phyloP scores from a whole-genome alignment of 2,113 vertebrate genomes.

The Megatriorchis doriae region DNA sequence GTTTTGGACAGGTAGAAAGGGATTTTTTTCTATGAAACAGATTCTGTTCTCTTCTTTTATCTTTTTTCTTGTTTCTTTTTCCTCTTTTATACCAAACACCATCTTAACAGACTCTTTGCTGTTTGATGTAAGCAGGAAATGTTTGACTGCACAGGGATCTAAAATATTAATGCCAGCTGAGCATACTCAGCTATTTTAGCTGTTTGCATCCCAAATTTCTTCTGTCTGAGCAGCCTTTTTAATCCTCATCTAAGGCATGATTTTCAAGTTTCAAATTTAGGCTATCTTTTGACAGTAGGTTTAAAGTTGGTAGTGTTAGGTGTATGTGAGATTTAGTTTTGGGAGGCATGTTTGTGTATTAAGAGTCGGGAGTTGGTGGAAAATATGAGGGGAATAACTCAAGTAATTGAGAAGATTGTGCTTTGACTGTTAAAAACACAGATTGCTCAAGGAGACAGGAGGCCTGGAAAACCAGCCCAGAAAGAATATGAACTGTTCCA shows the following conservation, averaged over 20 bases:
- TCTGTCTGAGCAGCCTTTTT: neutral
- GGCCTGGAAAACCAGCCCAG: neutral
- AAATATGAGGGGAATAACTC: neutral
- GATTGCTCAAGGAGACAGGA: neutral
- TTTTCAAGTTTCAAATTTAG: neutral
- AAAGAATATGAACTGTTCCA: neutral
- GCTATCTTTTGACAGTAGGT: neutral
- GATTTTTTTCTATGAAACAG: neutral
- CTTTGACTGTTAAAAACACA: neutral
- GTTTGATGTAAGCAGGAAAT: neutral
- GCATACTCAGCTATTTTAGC: neutral
- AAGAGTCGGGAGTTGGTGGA: neutral
- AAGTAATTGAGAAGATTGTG: neutral
- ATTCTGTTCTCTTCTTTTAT: neutral
- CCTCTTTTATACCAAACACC: neutral
- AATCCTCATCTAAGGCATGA: neutral
- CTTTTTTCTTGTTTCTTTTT: neutral
- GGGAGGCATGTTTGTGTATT: neutral
- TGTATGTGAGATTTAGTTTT: neutral
- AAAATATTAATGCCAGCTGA: slow-evolving; percentile 39
- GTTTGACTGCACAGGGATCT: neutral
- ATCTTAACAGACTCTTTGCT: neutral
- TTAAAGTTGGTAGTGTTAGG: neutral
- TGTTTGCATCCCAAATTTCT: neutral
- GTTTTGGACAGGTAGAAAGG: neutral